Base-by-base conservation (phyloP, 2,113 vertebrate genomes). In the Istiophorus platypterus region DNA sequence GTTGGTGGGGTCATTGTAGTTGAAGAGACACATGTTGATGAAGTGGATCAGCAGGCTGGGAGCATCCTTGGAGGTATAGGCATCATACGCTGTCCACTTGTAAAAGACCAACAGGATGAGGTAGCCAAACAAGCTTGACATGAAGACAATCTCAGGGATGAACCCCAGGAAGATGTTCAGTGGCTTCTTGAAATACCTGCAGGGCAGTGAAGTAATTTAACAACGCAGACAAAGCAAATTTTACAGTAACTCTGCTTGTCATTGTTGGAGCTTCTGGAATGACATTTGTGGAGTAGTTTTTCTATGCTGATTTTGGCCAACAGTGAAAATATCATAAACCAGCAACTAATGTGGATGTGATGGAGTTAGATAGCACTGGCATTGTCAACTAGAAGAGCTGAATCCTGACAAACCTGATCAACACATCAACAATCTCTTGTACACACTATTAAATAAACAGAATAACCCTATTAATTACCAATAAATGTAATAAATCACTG, bases 21-120 rank as follows among this genome's bases (percentile, higher is more conserved):
- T 98, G 91, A 99, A 99, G 14, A 99, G 96, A 92, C 97, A 99
- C 98, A 99, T 99, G 94, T 99, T 99, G 94, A 99, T 99, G 68
- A 99, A 99, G 80, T 98, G 96, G 76, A 99, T 99, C 85, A 99
- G 96, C 68, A 99, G 96, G 80, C 98, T 99, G 0, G 98, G 98
- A 1, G 98, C 98, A 10, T 96, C 93, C 90, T 95, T 96, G 10
- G 98, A 99, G 0, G 93, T 96, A 57, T 76, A 74, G 45, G 94
- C 98, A 52, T 97, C 95, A 0, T 99, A 99, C 20, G 97, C 97
- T 0, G 95, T 94, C 98, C 98, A 99, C 80, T 99, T 99, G 90
- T 96, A 98, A 91, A 99, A 96, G 87, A 99, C 96, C 61, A 99
- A 95, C 82, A 99, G 96, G 62, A 97, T 95, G 7, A 99, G 95